Percentiles rank a stretch among this genome's conserved stretches.
Evolutionary conservation across 2,888 invertebrate genomes (phyloP).

Genomic region (Vannuccia rotundouncinata): DNA sequence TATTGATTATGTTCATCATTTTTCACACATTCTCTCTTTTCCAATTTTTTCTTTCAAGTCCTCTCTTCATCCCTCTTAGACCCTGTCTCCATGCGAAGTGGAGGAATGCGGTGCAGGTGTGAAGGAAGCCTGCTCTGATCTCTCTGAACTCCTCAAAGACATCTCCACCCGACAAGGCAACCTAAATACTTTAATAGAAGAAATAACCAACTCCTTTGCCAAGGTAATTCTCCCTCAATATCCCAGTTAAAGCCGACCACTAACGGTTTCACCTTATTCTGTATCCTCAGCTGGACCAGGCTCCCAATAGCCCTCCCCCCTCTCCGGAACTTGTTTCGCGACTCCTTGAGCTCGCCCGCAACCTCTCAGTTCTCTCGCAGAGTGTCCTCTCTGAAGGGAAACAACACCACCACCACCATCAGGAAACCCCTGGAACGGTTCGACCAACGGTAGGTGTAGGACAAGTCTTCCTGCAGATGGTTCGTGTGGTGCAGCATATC

Average conservation of each 20-base stretch:
- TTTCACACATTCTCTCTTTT: no score
- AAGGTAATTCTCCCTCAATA: slow-evolving; percentile 36
- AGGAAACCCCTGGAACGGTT: background rate
- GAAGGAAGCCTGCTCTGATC: slow-evolving; percentile 70
- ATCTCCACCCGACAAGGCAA: slow-evolving; percentile 77
- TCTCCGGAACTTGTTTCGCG: background rate
- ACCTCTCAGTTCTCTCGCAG: background rate
- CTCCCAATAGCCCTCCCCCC: background rate
- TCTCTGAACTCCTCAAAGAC: slow-evolving; percentile 67
- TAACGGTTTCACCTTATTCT: background rate
- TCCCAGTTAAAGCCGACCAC: background rate
- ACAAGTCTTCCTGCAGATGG: background rate
- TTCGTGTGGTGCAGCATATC: background rate
- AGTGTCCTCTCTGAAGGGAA: background rate
- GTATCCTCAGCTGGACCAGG: background rate
- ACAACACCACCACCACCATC: background rate
- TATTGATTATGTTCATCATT: no score
- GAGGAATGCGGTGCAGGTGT: slow-evolving; percentile 72
- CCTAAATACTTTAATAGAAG: slow-evolving; percentile 79
- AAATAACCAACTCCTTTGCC: slow-evolving; percentile 77
- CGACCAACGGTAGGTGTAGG: background rate
- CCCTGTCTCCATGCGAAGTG: no score
- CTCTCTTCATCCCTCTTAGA: no score
- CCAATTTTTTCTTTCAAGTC: no score
- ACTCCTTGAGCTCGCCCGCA: background rate